Evolutionary conservation across 2,888 invertebrate species (phyloP), one percentile per base, ranked within the genome.

Genomic region (Drosophila helvetica): DNA sequence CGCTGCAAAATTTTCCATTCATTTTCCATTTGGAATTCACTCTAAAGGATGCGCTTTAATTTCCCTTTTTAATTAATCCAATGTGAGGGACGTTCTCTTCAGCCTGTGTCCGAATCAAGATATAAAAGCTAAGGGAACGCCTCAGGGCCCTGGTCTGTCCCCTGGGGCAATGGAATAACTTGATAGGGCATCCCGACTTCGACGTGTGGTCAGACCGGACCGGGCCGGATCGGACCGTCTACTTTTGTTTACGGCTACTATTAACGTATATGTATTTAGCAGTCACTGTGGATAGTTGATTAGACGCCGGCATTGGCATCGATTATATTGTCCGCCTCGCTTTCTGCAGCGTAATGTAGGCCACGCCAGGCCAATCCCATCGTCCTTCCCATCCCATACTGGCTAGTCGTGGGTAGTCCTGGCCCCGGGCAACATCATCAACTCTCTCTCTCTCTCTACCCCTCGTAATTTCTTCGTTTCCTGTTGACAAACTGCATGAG

Each of bases 231-330:
- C 22, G 22, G 12, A 30, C 56, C 30, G 18, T 43, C 15, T 10
- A n/a, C 67, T 38, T 48, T 68, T 66, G 65, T 66, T 66, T 66
- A 66, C 65, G 65, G 69, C 56, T 56, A 66, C 65, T 15, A 66
- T 66, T 66, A 66, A 57, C 69, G 65, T 69, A 68, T 63, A 33
- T 43, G 66, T 63, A 71, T 51, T 52, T 65, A 67, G 60, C 65
- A 57, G 68, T 27, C 70, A 47, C 42, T 25, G 68, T 17, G 52
- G 60, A 59, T 71, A 75, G 64, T 69, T 75, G 76, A 70, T 65
- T 58, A 57, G 61, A 64, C 62, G 68, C 71, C 70, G 59, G 65
- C 65, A 75, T 66, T 75, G 76, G 64, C 75, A 75, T 75, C 76
- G 77, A 75, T 75, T 64, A 62, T 54, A 58, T 56, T 73, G 63